phyloP scores from a whole-genome alignment of 2,113 vertebrate species.

The Pangasianodon gigas region DNA sequence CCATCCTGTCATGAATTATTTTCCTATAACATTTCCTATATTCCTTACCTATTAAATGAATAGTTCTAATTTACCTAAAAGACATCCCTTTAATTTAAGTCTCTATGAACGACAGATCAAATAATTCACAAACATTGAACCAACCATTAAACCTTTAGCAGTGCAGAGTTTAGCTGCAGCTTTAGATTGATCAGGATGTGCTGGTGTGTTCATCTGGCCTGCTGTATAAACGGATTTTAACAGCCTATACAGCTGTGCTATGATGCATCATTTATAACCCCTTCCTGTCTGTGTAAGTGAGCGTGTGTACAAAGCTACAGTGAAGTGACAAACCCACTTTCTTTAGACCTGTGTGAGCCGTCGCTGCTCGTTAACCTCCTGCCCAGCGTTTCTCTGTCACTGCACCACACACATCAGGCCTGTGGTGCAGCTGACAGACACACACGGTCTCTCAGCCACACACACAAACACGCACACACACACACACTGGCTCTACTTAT shows the following conservation, averaged over 20 bases:
- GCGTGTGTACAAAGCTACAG: background rate
- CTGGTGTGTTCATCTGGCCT: background rate
- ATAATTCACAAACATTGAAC: background rate
- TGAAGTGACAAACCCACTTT: background rate
- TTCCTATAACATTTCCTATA: background rate
- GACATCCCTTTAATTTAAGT: background rate
- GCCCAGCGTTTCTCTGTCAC: background rate
- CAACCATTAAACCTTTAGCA: background rate
- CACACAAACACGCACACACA: background rate
- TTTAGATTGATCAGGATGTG: background rate
- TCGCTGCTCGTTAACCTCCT: background rate
- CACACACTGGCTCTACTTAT: background rate
- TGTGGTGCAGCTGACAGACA: constrained; percentile 13
- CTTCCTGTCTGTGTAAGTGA: constrained; percentile 8
- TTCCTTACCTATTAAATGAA: background rate
- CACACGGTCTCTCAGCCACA: background rate
- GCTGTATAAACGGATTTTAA: background rate
- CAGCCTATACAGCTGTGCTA: background rate
- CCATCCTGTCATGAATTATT: background rate
- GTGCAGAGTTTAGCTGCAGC: background rate
- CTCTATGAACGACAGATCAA: background rate
- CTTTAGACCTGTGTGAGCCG: background rate
- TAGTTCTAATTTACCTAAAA: background rate
- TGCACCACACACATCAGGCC: background rate
- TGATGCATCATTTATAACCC: background rate